phyloP scores from a whole-genome alignment of 2,113 vertebrate species.

The Sylvilagus bachmani region DNA sequence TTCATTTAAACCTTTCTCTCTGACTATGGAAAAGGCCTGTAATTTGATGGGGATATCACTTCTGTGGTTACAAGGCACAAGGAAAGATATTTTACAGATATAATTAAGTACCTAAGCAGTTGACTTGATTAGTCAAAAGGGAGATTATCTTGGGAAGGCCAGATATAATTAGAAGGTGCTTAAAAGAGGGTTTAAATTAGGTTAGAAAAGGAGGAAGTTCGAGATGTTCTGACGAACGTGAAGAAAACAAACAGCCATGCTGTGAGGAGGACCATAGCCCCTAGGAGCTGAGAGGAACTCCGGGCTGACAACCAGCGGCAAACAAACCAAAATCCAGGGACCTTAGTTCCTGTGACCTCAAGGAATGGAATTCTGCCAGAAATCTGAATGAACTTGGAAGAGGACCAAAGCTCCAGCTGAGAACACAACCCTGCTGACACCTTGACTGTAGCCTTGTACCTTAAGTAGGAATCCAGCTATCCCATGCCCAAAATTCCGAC shows the following conservation, averaged over 20 bases:
- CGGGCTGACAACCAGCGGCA: background rate
- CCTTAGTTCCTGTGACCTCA: background rate
- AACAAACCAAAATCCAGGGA: background rate
- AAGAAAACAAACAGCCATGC: slow-evolving; percentile 13
- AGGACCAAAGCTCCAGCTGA: background rate
- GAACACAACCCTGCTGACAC: background rate
- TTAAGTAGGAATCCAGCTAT: background rate
- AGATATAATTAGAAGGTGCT: background rate
- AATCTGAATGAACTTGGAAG: slow-evolving; percentile 6
- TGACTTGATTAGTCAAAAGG: slow-evolving; percentile 48
- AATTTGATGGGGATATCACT: background rate
- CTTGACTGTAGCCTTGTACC: background rate
- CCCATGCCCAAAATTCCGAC: background rate
- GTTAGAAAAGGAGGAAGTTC: background rate
- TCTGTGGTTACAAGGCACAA: background rate
- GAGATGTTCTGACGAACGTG: background rate
- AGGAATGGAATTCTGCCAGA: background rate
- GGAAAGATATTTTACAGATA: slow-evolving; percentile 21
- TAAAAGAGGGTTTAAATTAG: slow-evolving; percentile 5
- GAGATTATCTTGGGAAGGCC: background rate
- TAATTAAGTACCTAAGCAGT: slow-evolving; percentile 11
- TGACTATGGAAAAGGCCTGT: background rate
- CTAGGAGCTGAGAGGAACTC: background rate
- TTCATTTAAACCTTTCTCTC: background rate
- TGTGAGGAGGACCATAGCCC: background rate